Evolutionary conservation across 1,140 invertebrate genomes (phyloP).

Genomic region (Orussus abietinus): DNA sequence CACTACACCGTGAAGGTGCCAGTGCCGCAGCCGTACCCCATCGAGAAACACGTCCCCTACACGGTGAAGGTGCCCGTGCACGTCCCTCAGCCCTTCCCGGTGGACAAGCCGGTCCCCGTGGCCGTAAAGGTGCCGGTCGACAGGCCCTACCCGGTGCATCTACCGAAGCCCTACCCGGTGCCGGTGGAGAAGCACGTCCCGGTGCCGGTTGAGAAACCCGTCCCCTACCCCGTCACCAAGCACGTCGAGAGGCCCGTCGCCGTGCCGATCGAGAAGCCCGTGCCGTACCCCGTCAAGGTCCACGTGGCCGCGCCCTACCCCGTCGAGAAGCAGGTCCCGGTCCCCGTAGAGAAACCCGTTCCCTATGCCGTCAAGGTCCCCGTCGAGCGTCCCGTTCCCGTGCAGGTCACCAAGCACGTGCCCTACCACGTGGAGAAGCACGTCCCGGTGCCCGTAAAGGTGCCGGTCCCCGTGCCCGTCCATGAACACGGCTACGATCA

Average conservation of each 20-base stretch:
- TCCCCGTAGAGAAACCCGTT: constrained; percentile 26
- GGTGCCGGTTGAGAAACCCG: constrained; percentile 54
- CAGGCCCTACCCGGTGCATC: constrained; percentile 45
- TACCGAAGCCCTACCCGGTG: constrained; percentile 53
- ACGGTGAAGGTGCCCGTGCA: constrained; percentile 59
- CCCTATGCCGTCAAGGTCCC: constrained; percentile 32
- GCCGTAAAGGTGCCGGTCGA: constrained; percentile 42
- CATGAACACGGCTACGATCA: constrained; percentile 42
- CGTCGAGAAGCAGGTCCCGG: constrained; percentile 32
- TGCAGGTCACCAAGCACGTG: constrained; percentile 30
- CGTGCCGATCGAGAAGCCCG: constrained; percentile 55
- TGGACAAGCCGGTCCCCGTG: constrained; percentile 48
- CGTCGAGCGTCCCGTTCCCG: constrained; percentile 26
- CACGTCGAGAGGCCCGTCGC: constrained; percentile 44
- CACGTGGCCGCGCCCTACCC: constrained; percentile 34
- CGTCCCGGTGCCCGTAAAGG: constrained; percentile 38
- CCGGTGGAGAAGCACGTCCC: constrained; percentile 49
- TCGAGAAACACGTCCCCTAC: constrained; percentile 56
- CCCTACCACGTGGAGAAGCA: constrained; percentile 37
- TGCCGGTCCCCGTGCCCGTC: constrained; percentile 50
- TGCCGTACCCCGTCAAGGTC: constrained; percentile 50
- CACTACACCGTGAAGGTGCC: constrained; percentile 60
- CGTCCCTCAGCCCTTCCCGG: constrained; percentile 52
- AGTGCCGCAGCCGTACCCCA: constrained; percentile 52
- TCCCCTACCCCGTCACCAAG: constrained; percentile 54